Conservation (phyloP, 2,113 vertebrate species). For the Alethe diademata region DNA sequence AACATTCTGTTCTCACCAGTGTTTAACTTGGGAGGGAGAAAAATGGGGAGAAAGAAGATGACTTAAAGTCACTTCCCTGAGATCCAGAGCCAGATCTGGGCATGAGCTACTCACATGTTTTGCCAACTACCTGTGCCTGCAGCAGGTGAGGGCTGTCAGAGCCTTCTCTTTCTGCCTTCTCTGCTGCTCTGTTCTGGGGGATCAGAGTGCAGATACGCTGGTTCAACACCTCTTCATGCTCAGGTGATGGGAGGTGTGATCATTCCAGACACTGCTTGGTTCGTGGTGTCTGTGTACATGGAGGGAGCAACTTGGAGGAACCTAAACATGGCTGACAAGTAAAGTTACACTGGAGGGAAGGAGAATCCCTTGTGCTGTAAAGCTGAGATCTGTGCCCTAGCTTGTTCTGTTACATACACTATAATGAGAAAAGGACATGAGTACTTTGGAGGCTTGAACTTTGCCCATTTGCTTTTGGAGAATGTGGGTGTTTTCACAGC, state of each 20-base stretch:
- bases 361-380: background rate
- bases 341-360: background rate
- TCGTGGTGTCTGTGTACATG: background rate
- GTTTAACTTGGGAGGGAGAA: background rate
- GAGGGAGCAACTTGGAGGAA: background rate
- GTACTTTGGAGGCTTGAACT: background rate
- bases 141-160: background rate
- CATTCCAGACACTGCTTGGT: rapidly evolving
- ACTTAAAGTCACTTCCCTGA: background rate
- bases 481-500: background rate
- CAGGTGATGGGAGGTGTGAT: background rate
- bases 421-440: background rate
- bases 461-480: background rate
- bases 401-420: background rate
- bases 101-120: background rate
- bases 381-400: background rate
- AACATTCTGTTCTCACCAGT: background rate
- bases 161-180: background rate
- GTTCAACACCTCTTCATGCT: background rate
- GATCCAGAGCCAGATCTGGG: background rate
- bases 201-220: background rate
- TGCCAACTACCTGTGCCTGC: rapidly evolving
- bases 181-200: background rate
- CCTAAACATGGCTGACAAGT: background rate
- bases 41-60: background rate